These are phyloP conservation scores for Bombus terrestris DNA, from an alignment of 1,140 invertebrate species.

Conservation along the genomic window DNA sequence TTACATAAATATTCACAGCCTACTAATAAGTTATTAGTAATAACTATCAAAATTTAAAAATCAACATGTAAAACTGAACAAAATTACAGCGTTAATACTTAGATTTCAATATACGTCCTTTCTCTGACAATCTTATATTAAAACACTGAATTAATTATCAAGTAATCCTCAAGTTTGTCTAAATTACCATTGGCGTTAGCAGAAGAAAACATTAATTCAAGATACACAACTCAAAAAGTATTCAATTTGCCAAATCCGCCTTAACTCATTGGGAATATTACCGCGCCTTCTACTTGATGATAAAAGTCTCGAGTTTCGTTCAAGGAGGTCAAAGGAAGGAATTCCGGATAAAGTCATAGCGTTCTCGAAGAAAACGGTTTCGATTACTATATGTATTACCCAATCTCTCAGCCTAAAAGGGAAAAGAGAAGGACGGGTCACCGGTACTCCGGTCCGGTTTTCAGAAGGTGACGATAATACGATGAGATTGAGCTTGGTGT, in stretches of 20 bases:
- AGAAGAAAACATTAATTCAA: not conserved
- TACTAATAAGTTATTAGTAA: too few species aligned
- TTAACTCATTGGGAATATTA: too few species aligned
- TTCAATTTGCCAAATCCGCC: too few species aligned
- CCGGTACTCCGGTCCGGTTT: slow-evolving; percentile 48
- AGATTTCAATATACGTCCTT: too few species aligned
- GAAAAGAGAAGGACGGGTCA: not conserved
- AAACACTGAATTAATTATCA: not conserved
- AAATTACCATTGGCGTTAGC: not conserved
- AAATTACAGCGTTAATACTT: too few species aligned
- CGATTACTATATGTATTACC: slow-evolving; percentile 25
- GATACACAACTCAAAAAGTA: too few species aligned
- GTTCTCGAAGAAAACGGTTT: slow-evolving; percentile 2
- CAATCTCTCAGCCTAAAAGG: slow-evolving; percentile 11
- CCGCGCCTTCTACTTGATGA: not conserved
- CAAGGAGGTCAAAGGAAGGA: not conserved
- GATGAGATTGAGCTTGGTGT: slow-evolving; percentile 62
- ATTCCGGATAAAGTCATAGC: not conserved
- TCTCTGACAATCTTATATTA: not conserved
- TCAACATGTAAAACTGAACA: too few species aligned
- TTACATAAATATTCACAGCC: too few species aligned
- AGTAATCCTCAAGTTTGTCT: not conserved
- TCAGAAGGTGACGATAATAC: slow-evolving; percentile 61
- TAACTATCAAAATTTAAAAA: too few species aligned
- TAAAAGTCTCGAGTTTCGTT: not conserved